Conservation (phyloP, 2,113 vertebrate genomes). For the Sprattus sprattus region DNA sequence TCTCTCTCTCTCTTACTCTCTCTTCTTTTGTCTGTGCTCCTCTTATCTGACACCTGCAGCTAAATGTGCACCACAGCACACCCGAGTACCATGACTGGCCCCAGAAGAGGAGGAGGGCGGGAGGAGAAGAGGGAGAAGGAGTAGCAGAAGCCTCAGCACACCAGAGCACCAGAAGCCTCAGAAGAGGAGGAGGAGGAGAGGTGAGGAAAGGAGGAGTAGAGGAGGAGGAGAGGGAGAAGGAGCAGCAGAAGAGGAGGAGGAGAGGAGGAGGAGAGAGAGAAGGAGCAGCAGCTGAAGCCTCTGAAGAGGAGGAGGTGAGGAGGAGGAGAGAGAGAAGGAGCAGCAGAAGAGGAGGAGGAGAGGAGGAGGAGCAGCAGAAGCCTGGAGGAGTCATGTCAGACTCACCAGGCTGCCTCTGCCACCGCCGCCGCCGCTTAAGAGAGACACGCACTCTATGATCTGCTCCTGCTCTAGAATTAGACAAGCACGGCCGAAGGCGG, state of each 20-base stretch:
- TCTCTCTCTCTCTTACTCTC: not conserved
- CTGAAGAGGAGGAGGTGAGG: not conserved
- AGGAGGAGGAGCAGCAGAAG: not conserved
- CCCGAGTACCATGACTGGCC: slow-evolving; percentile 7
- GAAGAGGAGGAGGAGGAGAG: not conserved
- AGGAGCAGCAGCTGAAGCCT: not conserved
- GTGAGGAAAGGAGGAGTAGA: not conserved
- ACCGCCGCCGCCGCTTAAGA: not conserved
- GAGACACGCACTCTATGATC: not conserved
- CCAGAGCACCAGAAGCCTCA: not conserved
- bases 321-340: not conserved
- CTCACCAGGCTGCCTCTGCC: not conserved
- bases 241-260: not conserved
- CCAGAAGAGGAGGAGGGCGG: not conserved
- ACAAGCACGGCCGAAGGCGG: not conserved
- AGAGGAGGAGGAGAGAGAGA: not conserved
- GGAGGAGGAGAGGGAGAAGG: not conserved
- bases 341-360: not conserved
- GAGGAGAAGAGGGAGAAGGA: slow-evolving; percentile 1
- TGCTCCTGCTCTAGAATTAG: not conserved
- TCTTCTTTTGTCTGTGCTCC: not conserved
- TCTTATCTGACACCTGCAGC: slow-evolving; percentile 72
- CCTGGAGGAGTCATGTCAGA: not conserved
- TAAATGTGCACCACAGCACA: slow-evolving; percentile 58
- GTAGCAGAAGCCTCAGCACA: not conserved